These are phyloP conservation scores for Herpailurus yagouaroundi DNA, from an alignment of 2,113 vertebrate genomes.

Conservation along the genomic window DNA sequence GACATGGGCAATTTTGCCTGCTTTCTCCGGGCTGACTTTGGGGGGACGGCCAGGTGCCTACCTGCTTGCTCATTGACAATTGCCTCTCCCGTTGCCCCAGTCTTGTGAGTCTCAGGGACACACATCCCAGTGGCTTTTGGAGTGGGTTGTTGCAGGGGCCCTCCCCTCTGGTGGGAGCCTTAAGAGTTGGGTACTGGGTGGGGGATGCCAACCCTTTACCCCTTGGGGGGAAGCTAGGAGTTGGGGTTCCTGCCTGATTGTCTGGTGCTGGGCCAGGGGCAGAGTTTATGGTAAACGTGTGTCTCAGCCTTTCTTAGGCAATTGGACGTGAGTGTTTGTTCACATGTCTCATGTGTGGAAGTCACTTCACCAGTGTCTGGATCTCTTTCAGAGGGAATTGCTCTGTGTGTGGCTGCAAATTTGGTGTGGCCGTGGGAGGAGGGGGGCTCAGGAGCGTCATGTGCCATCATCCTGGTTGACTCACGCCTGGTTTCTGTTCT, in stretches of 20 bases:
- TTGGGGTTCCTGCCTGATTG: neutral
- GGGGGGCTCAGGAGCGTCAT: neutral
- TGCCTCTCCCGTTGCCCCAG: neutral
- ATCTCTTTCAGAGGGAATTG: neutral
- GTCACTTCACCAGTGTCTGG: neutral
- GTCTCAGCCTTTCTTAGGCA: neutral
- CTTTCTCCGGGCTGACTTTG: neutral
- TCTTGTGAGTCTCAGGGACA: neutral
- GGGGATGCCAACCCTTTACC: neutral
- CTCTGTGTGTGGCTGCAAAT: neutral
- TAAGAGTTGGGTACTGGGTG: neutral
- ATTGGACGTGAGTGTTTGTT: neutral
- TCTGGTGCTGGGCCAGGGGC: neutral
- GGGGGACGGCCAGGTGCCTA: no score
- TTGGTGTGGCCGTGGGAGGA: no score
- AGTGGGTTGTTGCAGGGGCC: neutral
- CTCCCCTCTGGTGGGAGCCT: neutral
- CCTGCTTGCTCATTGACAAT: neutral
- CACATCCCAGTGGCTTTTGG: neutral
- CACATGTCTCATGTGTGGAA: neutral
- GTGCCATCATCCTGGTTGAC: fast-evolving
- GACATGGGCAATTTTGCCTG: neutral
- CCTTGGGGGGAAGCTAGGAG: no score
- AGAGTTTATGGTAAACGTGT: neutral
- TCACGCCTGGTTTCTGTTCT: neutral